A percentile compares a stretch with the other conserved stretches of the same genome.
These are phyloP conservation scores for Gouania willdenowi DNA, from an alignment of 2,797 vertebrate genomes.

Conservation along the genomic window DNA sequence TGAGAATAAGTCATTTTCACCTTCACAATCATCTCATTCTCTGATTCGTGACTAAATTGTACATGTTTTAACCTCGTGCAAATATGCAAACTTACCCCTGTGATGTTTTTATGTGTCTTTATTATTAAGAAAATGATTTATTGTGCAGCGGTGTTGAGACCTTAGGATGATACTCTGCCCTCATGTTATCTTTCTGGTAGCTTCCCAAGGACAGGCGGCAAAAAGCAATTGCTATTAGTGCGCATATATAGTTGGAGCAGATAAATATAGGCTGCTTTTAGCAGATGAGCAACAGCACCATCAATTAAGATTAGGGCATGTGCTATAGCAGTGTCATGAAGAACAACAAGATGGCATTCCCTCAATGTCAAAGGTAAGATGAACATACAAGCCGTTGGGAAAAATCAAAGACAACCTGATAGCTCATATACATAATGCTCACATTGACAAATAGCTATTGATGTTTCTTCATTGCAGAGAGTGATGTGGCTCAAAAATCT, in stretches of 20 bases:
- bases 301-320: conserved; percentile 81
- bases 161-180: conserved; percentile 68
- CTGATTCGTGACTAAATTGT: background rate
- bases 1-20: conserved; percentile 4
- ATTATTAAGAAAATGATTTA: conserved; percentile 57
- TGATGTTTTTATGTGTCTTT: conserved; percentile 25
- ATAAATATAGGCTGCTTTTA: conserved; percentile 88
- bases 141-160: conserved; percentile 44
- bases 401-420: conserved; percentile 50
- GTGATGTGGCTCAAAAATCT: conserved; percentile 52
- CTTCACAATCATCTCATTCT: conserved; percentile 8
- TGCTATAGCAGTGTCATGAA: conserved; percentile 75
- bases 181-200: conserved; percentile 70
- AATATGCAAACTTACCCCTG: background rate
- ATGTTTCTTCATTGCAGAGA: conserved; percentile 65
- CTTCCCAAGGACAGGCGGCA: conserved; percentile 82
- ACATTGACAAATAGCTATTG: conserved; percentile 64
- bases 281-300: conserved; percentile 82
- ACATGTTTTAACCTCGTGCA: conserved; percentile 7
- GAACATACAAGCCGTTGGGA: conserved; percentile 56
- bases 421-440: conserved; percentile 70
- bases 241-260: conserved; percentile 73
- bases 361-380: conserved; percentile 84
- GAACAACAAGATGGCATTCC: conserved; percentile 71
- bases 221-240: conserved; percentile 88